Percentiles rank a stretch among this genome's conserved stretches.
These are phyloP conservation scores for Siniperca chuatsi DNA, from an alignment of 2,113 vertebrate species.

Conservation along the genomic window DNA sequence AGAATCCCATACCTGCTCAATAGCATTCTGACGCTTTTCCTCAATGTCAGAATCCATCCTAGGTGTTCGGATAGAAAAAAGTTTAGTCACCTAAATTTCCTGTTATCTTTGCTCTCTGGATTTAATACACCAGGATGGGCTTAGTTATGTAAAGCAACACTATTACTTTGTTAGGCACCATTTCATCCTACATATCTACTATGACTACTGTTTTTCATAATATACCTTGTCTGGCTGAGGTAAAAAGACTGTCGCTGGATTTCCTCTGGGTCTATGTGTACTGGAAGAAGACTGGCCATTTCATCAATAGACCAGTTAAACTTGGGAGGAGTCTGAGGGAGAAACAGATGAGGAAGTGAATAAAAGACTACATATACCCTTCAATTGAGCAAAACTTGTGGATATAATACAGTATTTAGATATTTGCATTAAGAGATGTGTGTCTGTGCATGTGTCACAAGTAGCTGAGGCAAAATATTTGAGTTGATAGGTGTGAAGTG, in stretches of 20 bases:
- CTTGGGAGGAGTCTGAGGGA: slow-evolving; percentile 90
- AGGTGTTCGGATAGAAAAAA: slow-evolving; percentile 52
- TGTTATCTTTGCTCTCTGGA: neutral
- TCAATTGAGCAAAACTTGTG: neutral
- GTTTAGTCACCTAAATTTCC: neutral
- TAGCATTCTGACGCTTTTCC: slow-evolving; percentile 95
- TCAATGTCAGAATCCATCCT: slow-evolving; percentile 94
- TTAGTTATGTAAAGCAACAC: neutral
- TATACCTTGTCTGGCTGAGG: slow-evolving; percentile 92
- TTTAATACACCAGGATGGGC: neutral
- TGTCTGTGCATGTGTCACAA: neutral
- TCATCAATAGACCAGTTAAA: slow-evolving; percentile 98
- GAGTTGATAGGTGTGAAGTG: neutral
- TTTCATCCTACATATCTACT: neutral
- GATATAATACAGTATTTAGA: neutral
- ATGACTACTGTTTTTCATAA: neutral
- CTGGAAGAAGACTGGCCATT: slow-evolving; percentile 93
- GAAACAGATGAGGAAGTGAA: slow-evolving; percentile 19
- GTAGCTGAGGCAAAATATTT: no score
- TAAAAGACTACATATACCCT: neutral
- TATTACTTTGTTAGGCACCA: neutral
- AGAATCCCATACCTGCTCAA: slow-evolving; percentile 90
- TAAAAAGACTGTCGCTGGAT: slow-evolving; percentile 92
- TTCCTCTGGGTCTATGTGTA: slow-evolving; percentile 96
- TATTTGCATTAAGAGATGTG: neutral